phyloP scores from a whole-genome alignment of 2,797 vertebrate species.

The Xerus rutilus region DNA sequence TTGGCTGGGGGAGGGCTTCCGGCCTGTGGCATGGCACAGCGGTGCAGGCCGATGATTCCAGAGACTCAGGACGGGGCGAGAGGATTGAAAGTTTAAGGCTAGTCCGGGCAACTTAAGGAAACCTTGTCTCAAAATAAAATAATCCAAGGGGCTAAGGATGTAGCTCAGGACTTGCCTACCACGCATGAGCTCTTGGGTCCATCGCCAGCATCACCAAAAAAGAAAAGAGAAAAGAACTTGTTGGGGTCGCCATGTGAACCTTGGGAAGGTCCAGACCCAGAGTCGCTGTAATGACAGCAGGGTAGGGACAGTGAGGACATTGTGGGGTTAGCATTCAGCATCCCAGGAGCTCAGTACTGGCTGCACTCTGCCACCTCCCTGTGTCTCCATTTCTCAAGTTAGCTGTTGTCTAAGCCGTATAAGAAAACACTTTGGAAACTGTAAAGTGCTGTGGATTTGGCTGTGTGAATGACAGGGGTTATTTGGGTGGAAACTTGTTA shows the following conservation, averaged over 20 bases:
- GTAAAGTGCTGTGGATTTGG: background rate
- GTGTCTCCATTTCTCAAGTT: background rate
- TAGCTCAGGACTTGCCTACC: background rate
- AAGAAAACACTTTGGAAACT: background rate
- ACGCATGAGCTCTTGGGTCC: background rate
- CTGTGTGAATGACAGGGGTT: background rate
- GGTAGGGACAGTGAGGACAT: background rate
- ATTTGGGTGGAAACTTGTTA: background rate
- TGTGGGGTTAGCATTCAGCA: accelerated
- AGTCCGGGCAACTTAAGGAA: background rate
- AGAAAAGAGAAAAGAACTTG: background rate
- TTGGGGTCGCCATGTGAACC: background rate
- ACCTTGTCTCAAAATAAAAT: background rate
- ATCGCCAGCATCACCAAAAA: no score
- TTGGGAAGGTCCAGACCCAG: background rate
- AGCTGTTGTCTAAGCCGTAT: background rate
- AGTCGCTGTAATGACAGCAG: accelerated
- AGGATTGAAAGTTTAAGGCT: background rate
- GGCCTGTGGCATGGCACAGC: no score
- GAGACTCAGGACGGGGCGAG: background rate
- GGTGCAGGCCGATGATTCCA: no score
- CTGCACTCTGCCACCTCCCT: background rate
- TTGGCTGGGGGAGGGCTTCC: background rate
- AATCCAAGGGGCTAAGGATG: background rate
- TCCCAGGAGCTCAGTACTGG: background rate